These are phyloP conservation scores for Chaetura pelagica DNA, from an alignment of 2,113 vertebrate species.

Conservation along the genomic window DNA sequence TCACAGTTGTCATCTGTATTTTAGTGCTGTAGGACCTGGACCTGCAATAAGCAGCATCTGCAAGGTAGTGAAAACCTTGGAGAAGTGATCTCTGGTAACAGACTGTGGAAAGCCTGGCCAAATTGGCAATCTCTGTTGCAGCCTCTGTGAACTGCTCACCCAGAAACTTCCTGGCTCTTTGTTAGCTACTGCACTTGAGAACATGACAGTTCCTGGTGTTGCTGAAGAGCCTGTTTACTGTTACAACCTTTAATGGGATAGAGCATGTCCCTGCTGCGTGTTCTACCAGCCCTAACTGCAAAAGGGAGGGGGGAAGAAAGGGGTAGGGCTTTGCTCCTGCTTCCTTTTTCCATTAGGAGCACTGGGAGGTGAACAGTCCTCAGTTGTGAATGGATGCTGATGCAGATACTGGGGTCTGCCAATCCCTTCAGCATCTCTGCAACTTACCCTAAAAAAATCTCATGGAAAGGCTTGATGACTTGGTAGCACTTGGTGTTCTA, in stretches of 20 bases:
- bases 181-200: constrained; percentile 8
- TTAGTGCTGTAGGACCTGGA: neutral
- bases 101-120: neutral
- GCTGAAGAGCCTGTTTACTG: constrained; percentile 40
- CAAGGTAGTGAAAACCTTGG: neutral
- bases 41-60: neutral
- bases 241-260: constrained; percentile 12
- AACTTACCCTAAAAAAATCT: neutral
- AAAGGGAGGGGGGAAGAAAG: neutral
- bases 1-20: neutral
- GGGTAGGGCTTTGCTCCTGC: neutral
- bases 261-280: constrained; percentile 18
- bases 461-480: neutral
- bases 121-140: neutral
- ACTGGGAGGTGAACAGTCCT: neutral
- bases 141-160: constrained; percentile 20
- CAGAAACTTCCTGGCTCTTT: constrained; percentile 43
- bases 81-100: neutral
- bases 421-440: neutral
- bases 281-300: neutral
- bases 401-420: neutral
- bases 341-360: neutral
- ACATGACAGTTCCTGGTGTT: constrained; percentile 39
- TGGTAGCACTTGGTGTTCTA: neutral
- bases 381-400: neutral